These are phyloP conservation scores for Cavia aperea DNA, from an alignment of 2,113 vertebrate species.

Conservation along the genomic window DNA sequence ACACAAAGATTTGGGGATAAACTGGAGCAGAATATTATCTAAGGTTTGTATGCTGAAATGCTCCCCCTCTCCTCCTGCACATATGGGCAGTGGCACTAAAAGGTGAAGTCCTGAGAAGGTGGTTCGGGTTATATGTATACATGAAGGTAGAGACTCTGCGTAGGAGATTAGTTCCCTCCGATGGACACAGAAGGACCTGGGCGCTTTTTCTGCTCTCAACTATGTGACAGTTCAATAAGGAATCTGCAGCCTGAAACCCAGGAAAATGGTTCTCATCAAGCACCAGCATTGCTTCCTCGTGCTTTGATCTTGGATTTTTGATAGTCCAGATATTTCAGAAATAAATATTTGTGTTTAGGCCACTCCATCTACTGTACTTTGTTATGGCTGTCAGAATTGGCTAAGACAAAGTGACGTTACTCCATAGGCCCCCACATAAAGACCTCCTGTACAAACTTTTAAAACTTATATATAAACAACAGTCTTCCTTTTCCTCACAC, in stretches of 20 bases:
- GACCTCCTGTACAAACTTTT: neutral
- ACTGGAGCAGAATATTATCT: neutral
- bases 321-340: neutral
- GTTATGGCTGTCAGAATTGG: neutral
- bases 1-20: neutral
- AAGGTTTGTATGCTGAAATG: neutral
- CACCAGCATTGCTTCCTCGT: neutral
- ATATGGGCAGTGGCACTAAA: neutral
- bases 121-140: fast-evolving
- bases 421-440: fast-evolving
- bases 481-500: neutral
- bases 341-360: neutral
- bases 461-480: neutral
- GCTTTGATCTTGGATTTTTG: neutral
- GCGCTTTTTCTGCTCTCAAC: neutral
- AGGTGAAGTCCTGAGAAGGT: neutral
- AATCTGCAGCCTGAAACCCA: neutral
- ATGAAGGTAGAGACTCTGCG: neutral
- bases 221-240: neutral
- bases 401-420: neutral
- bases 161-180: neutral
- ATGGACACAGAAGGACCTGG: too few species aligned
- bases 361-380: neutral
- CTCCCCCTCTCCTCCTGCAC: fast-evolving
- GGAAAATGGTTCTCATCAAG: neutral